Evolutionary conservation across 1,140 invertebrate genomes (phyloP), one percentile per base, ranked within the genome.

Genomic region (Macrostomum lignano): DNA sequence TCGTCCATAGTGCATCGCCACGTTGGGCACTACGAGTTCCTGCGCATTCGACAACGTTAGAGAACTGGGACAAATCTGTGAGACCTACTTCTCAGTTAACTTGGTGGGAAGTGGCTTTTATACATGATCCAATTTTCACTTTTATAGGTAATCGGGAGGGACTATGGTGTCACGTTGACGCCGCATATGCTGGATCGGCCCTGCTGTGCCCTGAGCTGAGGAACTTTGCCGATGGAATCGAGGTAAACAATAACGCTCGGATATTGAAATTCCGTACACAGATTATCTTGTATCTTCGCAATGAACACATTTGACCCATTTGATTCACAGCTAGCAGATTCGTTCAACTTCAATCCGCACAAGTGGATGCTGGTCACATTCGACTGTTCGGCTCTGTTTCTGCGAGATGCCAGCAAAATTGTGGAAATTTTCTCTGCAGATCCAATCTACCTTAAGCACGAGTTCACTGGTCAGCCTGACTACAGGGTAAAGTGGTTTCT

Each of bases 281-380:
- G n/a, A n/a, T n/a, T n/a, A n/a, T n/a, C n/a, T n/a, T n/a, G n/a
- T n/a, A n/a, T n/a, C n/a, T n/a, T n/a, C n/a, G n/a, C n/a, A n/a
- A n/a, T n/a, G n/a, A n/a, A n/a, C n/a, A n/a, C n/a, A 6, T 29
- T 6, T 29, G 6, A n/a, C 6, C 19, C 6, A 29, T 11, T 15
- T 21, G 24, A 6, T 35, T 29, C 14, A 15, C 42, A 57, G 52
- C 40, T 40, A 45, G 77, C 74, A 0, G 70, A 81, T 39, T 86
- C 78, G 0, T 82, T 86, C 48, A 82, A 84, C 51, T 82, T 86
- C 45, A 93, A 91, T 48, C 79, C 81, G 0, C 81, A 88, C 55
- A 93, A 93, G 52, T 91, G 79, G 79, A 62, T 93, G 62, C 51
- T 88, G 35, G 73, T 86, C 0, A 88, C 81, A 52, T 88, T 91